phyloP scores from a whole-genome alignment of 1,140 invertebrate species.

The Nebria ingens region DNA sequence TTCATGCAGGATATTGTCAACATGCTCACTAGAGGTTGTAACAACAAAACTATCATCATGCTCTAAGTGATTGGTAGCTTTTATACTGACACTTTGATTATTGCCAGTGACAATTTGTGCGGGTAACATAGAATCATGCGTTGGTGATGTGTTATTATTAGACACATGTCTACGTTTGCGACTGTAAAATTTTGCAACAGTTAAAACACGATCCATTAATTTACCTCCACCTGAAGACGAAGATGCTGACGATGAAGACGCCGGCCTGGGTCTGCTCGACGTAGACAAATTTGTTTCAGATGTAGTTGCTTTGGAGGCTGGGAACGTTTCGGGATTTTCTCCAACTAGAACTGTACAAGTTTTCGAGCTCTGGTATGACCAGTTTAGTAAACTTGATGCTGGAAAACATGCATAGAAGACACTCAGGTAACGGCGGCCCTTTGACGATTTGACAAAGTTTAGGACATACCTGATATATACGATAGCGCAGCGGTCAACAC shows the following conservation, averaged over 20 bases:
- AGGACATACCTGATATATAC: slow-evolving; percentile 80
- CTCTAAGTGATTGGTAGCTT: neutral
- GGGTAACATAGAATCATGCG: slow-evolving; percentile 3
- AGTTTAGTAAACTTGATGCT: slow-evolving; percentile 71
- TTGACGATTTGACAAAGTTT: too few relatives aligned
- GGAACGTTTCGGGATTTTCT: slow-evolving; percentile 48
- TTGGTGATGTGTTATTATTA: neutral
- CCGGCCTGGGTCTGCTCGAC: slow-evolving; percentile 40
- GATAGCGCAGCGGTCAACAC: slow-evolving; percentile 69
- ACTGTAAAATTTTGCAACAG: neutral
- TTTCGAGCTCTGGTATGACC: slow-evolving; percentile 67
- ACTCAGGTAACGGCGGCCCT: too few relatives aligned
- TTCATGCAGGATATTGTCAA: slow-evolving; percentile 5
- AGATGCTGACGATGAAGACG: slow-evolving; percentile 20
- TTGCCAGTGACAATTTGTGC: neutral
- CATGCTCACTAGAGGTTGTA: slow-evolving; percentile 2
- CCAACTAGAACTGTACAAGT: slow-evolving; percentile 74
- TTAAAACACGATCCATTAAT: slow-evolving; percentile 16
- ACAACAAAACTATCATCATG: slow-evolving; percentile 1
- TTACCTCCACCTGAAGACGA: slow-evolving; percentile 51
- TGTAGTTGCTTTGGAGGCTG: slow-evolving; percentile 49
- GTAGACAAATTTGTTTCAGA: slow-evolving; percentile 52
- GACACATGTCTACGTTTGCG: neutral
- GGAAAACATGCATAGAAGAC: slow-evolving; percentile 34
- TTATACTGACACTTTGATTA: neutral